Evolutionary conservation across 2,113 vertebrate genomes (phyloP).

Genomic region (Dromaius novaehollandiae): DNA sequence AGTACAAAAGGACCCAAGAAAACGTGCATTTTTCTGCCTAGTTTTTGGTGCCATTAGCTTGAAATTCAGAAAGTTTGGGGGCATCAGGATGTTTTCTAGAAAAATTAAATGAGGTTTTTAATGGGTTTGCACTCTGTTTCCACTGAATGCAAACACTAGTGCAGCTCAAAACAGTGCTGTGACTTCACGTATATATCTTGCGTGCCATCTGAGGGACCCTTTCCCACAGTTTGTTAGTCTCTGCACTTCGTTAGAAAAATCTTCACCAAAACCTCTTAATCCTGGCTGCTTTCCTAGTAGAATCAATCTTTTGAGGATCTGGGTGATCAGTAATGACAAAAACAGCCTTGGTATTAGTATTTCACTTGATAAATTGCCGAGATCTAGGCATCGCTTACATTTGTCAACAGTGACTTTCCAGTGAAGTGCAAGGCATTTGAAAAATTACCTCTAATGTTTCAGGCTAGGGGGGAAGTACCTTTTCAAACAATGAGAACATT

Average conservation of each 20-base stretch:
- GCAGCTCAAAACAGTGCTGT: slow-evolving; percentile 4
- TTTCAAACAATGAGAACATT: slow-evolving; percentile 4
- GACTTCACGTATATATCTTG: background rate
- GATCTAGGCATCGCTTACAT: slow-evolving; percentile 37
- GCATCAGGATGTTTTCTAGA: background rate
- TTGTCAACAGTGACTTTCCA: slow-evolving; percentile 63
- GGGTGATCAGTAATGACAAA: slow-evolving; percentile 55
- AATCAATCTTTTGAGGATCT: slow-evolving; percentile 38
- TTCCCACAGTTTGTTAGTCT: slow-evolving; percentile 4
- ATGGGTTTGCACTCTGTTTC: background rate
- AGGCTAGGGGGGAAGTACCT: background rate
- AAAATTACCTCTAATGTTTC: slow-evolving; percentile 62
- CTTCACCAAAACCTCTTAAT: slow-evolving; percentile 45
- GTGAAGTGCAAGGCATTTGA: slow-evolving; percentile 61
- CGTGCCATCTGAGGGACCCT: background rate
- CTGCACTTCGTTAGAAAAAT: slow-evolving; percentile 42
- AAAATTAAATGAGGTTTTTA: background rate
- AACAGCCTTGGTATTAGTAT: slow-evolving; percentile 58
- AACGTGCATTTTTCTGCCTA: background rate
- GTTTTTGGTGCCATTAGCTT: background rate
- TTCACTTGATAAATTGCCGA: slow-evolving; percentile 57
- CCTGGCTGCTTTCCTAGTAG: slow-evolving; percentile 23
- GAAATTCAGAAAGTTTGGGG: background rate
- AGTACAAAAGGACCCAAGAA: background rate
- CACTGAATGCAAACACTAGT: background rate